Base-by-base conservation (phyloP, 2,797 vertebrate species). In the Rhodeus uyekii region DNA sequence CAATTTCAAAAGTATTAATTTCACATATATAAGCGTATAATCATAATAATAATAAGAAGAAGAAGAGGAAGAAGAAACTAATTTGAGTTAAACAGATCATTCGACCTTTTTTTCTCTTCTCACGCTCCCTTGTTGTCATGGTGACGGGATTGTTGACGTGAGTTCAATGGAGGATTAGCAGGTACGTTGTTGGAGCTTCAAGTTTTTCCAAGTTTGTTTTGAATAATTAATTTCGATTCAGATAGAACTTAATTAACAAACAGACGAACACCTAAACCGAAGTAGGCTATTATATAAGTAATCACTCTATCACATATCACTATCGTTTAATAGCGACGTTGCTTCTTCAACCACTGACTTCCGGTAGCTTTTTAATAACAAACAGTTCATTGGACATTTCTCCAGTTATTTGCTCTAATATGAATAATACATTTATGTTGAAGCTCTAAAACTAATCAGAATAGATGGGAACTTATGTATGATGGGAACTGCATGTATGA, bases 121-220 rank as follows among this genome's bases (percentile, higher is more conserved):
- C 12, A 22, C 6, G 0, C n/a, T 27, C 22, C 68, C 2, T 38
- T 34, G 78, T 85, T 69, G 78, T 65, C 67, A 85, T 78, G 68
- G 86, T 78, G 64, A 83, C 27, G 3, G 68, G 27, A 53, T 27
- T 78, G 83, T 83, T 85, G 63, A 81, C 61, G n/a, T 10, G 46
- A 69, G n/a, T 18, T 24, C 19, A 42, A 9, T 39, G 24, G 58
- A 67, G 10, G 63, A 24, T 36, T 16, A 24, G 4, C 34, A 63
- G 34, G 48, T 64, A n/a, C 8, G 27, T 29, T 53, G 4, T 13
- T 4, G 39, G 50, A 29, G 7, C 8, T 76, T 18, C 10, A 5
- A 8, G 29, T 18, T 55, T 46, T 48, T 16, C 19, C 22, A 64
- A 36, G 60, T 63, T 14, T 8, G 16, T 69, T 42, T 34, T 19